phyloP scores from a whole-genome alignment of 2,113 vertebrate genomes.

The Cisticola juncidis region DNA sequence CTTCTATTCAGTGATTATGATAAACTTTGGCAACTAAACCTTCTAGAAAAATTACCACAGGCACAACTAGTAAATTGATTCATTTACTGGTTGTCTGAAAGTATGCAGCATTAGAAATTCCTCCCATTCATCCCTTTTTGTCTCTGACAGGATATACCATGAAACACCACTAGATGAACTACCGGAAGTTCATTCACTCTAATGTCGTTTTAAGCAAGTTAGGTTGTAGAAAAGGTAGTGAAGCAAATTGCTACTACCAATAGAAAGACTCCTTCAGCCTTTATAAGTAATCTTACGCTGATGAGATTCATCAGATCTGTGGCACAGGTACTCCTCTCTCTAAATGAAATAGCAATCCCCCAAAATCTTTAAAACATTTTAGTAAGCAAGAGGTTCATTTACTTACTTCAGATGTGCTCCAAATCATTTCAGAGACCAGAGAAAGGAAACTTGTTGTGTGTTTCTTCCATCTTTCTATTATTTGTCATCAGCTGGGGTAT shows the following conservation, averaged over 20 bases:
- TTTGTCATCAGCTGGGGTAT: background rate
- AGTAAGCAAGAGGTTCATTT: background rate
- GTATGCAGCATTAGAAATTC: background rate
- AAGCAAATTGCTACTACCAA: background rate
- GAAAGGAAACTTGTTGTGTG: background rate
- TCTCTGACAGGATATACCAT: background rate
- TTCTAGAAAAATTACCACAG: background rate
- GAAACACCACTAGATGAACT: background rate
- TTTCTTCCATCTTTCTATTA: background rate
- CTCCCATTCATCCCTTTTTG: background rate
- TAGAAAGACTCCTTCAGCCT: background rate
- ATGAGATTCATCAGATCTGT: background rate
- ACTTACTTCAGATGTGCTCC: background rate
- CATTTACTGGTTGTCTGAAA: background rate
- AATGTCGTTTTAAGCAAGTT: background rate
- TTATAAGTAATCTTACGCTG: background rate
- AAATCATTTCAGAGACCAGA: background rate
- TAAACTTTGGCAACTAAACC: background rate
- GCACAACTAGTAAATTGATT: background rate
- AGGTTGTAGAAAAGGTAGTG: background rate
- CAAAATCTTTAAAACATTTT: background rate
- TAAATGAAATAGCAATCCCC: background rate
- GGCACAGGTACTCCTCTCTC: background rate
- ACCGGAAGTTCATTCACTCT: background rate
- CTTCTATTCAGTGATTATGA: background rate